Conservation (phyloP, 2,113 vertebrate species). For the Irena cyanogastra region DNA sequence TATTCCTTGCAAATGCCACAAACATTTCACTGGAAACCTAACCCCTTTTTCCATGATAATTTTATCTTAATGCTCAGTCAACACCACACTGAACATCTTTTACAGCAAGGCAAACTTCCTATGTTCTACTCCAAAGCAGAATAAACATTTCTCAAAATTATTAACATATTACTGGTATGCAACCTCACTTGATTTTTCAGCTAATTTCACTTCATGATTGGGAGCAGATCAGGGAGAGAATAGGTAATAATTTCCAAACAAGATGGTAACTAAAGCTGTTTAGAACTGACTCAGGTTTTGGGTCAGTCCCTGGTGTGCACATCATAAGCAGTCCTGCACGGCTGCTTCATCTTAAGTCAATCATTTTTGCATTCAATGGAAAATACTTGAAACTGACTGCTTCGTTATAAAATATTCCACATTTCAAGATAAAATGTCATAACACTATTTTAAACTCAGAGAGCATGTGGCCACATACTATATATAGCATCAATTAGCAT, state of each 20-base stretch:
- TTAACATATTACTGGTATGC: neutral
- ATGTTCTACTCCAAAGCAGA: neutral
- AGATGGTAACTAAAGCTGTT: neutral
- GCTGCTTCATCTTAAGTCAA: neutral
- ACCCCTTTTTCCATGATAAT: neutral
- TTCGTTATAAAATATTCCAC: neutral
- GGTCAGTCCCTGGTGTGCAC: fast-evolving
- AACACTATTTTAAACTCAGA: constrained; percentile 1
- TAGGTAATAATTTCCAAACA: neutral
- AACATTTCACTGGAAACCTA: neutral
- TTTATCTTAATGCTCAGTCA: neutral
- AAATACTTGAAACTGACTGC: neutral
- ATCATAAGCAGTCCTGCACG: neutral
- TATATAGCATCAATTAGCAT: constrained; percentile 3
- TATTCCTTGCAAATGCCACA: neutral
- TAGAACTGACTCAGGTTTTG: neutral
- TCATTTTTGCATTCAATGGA: neutral
- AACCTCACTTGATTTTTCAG: neutral
- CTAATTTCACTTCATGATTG: neutral
- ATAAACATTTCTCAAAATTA: neutral
- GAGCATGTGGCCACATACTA: neutral
- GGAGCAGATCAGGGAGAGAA: neutral
- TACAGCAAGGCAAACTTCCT: neutral
- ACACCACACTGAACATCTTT: neutral
- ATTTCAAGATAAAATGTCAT: neutral